Percentiles rank a stretch among this genome's conserved stretches.
phyloP scores from a whole-genome alignment of 2,113 vertebrate genomes.

The Hemiprocne comata region DNA sequence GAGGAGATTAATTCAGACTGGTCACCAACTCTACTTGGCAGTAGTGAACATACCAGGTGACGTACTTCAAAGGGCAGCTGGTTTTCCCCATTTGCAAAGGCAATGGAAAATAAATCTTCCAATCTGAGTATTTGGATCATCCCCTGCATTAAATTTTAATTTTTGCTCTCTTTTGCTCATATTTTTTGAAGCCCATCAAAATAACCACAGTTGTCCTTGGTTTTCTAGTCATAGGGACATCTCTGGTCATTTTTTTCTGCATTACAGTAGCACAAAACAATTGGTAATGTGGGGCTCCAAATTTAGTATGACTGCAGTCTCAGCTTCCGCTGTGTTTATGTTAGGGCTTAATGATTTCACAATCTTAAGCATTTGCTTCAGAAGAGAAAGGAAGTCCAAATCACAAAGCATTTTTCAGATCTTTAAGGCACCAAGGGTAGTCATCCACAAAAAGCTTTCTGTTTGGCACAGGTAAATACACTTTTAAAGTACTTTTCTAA shows the following conservation, averaged over 20 bases:
- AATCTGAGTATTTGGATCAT: background rate
- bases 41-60: background rate
- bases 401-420: background rate
- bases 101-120: background rate
- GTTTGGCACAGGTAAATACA: background rate
- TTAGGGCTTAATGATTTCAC: background rate
- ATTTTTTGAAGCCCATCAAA: background rate
- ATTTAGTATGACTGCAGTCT: background rate
- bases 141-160: background rate
- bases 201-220: background rate
- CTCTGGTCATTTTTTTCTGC: background rate
- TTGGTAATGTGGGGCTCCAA: background rate
- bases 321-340: background rate
- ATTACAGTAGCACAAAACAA: background rate
- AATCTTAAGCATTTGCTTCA: background rate
- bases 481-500: background rate
- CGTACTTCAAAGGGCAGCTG: background rate
- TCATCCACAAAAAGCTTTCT: background rate
- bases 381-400: conserved; percentile 9
- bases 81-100: background rate
- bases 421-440: background rate
- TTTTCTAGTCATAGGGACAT: background rate
- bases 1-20: background rate
- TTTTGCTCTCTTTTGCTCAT: background rate
- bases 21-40: background rate